Evolutionary conservation across 2,797 vertebrate species (phyloP).

Genomic region (Syndactyla subalaris): DNA sequence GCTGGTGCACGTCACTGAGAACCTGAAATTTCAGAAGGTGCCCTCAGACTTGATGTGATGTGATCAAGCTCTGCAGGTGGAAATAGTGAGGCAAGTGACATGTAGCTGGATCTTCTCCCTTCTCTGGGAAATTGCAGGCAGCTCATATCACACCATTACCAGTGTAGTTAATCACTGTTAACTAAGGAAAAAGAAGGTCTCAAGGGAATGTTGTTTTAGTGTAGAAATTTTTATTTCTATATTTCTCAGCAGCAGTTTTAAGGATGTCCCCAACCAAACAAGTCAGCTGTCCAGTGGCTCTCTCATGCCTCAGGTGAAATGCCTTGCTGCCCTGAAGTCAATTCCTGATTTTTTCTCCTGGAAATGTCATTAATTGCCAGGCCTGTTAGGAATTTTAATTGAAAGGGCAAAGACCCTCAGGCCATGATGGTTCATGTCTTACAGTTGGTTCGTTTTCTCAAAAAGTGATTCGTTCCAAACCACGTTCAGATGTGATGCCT

Average conservation of each 20-base stretch:
- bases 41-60: neutral
- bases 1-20: neutral
- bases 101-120: slow-evolving; percentile 14
- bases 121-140: neutral
- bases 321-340: neutral
- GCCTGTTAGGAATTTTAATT: neutral
- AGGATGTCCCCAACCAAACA: neutral
- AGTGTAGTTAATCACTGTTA: neutral
- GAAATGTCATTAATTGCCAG: neutral
- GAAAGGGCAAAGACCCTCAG: neutral
- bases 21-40: neutral
- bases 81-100: neutral
- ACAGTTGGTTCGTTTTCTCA: neutral
- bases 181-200: neutral
- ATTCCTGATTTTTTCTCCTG: neutral
- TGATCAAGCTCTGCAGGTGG: neutral
- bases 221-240: neutral
- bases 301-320: neutral
- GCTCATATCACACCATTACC: neutral
- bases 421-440: neutral
- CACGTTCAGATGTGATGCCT: neutral
- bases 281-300: neutral
- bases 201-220: neutral
- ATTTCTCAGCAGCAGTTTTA: neutral
- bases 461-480: neutral